These are phyloP conservation scores for Symphodus melops DNA, from an alignment of 2,113 vertebrate genomes.

Conservation along the genomic window DNA sequence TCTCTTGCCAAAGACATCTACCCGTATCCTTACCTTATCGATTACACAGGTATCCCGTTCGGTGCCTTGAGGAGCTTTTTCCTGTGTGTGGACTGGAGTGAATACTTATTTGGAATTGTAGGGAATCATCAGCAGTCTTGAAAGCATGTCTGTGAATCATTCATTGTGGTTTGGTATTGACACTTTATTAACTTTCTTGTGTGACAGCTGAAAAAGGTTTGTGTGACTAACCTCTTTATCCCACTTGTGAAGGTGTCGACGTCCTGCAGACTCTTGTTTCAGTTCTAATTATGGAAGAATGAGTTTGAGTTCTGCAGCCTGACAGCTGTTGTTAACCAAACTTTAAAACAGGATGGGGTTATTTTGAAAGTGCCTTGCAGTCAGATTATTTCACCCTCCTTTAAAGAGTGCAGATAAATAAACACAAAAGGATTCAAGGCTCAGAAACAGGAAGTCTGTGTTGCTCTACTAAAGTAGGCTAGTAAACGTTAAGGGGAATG, in stretches of 20 bases:
- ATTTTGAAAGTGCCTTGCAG: too few relatives aligned
- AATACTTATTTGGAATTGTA: background rate
- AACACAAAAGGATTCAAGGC: too few relatives aligned
- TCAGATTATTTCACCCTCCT: too few relatives aligned
- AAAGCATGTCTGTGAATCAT: conserved; percentile 55
- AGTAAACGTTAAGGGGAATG: background rate
- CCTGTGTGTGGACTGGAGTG: conserved; percentile 29
- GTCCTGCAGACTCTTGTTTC: background rate
- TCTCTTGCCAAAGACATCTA: conserved; percentile 78
- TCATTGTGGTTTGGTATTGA: conserved; percentile 31
- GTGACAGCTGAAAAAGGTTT: background rate
- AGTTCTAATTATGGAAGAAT: background rate
- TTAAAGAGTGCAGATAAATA: too few relatives aligned
- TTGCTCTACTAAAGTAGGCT: background rate
- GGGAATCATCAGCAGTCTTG: conserved; percentile 13
- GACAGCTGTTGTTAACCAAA: too few relatives aligned
- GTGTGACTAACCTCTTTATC: background rate
- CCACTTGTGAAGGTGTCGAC: background rate
- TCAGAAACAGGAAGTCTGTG: too few relatives aligned
- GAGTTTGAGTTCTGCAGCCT: too few relatives aligned
- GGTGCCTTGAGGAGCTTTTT: conserved; percentile 25
- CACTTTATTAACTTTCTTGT: conserved; percentile 22
- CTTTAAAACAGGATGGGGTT: too few relatives aligned
- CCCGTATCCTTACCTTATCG: conserved; percentile 86
- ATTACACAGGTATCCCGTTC: conserved; percentile 79